phyloP scores from a whole-genome alignment of 2,113 vertebrate species.

The Rousettus leschenaultii region DNA sequence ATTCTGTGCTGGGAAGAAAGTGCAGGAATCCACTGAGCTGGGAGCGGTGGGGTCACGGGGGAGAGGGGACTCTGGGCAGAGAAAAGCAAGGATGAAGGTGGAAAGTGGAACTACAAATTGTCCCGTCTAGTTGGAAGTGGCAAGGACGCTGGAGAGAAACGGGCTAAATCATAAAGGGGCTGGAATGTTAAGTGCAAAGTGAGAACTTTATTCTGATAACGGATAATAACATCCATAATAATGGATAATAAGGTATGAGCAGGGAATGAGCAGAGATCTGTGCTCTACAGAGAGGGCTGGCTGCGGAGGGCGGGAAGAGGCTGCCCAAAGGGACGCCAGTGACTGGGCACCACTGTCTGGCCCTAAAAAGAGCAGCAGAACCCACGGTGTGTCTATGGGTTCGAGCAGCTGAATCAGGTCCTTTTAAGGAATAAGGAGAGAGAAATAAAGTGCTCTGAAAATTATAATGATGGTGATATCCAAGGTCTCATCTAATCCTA shows the following conservation, averaged over 20 bases:
- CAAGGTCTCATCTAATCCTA: not conserved
- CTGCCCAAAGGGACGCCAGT: not conserved
- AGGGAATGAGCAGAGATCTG: not conserved
- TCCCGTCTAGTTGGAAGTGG: not conserved
- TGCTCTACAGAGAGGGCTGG: not conserved
- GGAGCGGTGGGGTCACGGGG: not conserved
- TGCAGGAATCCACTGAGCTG: accelerated
- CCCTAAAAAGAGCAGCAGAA: not conserved
- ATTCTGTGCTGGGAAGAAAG: not conserved
- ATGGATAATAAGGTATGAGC: not conserved
- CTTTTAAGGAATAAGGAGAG: not conserved
- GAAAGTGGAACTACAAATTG: not conserved
- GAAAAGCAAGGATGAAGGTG: not conserved
- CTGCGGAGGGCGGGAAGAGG: not conserved
- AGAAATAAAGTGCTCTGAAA: not conserved
- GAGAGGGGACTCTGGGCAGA: no score
- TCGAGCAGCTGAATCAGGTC: not conserved
- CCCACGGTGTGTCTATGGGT: accelerated
- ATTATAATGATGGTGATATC: accelerated
- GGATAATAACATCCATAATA: not conserved
- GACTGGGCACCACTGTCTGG: not conserved
- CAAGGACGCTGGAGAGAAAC: not conserved
- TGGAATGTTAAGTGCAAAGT: not conserved
- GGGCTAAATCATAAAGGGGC: not conserved
- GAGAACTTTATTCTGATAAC: no score